phyloP scores from a whole-genome alignment of 2,113 vertebrate species.

The Propithecus coquereli region DNA sequence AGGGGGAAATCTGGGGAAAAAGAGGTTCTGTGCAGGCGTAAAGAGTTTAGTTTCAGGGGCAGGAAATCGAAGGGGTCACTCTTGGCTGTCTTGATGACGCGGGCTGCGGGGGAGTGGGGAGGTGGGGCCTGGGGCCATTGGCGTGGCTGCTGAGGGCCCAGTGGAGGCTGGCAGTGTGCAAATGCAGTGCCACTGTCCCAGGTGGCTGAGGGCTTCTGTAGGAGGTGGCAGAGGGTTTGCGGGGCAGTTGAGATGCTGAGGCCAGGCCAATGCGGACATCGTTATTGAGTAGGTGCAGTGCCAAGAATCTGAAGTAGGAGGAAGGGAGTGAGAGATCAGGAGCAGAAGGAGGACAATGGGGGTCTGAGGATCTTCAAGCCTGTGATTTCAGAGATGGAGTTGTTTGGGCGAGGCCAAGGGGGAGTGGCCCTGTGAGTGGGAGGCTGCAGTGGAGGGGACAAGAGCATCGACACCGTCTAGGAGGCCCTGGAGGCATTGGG shows the following conservation, averaged over 20 bases:
- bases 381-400: background rate
- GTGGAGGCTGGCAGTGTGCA: background rate
- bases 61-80: background rate
- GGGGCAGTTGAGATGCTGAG: background rate
- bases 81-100: background rate
- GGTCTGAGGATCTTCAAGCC: background rate
- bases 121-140: background rate
- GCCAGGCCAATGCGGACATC: background rate
- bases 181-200: background rate
- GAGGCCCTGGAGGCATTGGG: background rate
- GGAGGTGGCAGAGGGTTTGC: background rate
- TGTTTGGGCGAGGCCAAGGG: background rate
- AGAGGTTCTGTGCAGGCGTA: background rate
- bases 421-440: no score
- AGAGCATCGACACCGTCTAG: accelerated
- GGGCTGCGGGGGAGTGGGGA: no score
- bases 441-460: background rate
- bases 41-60: background rate
- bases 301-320: background rate
- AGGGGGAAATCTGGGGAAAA: background rate
- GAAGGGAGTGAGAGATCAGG: background rate
- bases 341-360: background rate
- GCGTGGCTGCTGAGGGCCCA: background rate
- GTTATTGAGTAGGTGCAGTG: background rate
- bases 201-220: background rate